These are phyloP conservation scores for Periphyllus acericola DNA, from an alignment of 2,888 invertebrate genomes.

Conservation along the genomic window DNA sequence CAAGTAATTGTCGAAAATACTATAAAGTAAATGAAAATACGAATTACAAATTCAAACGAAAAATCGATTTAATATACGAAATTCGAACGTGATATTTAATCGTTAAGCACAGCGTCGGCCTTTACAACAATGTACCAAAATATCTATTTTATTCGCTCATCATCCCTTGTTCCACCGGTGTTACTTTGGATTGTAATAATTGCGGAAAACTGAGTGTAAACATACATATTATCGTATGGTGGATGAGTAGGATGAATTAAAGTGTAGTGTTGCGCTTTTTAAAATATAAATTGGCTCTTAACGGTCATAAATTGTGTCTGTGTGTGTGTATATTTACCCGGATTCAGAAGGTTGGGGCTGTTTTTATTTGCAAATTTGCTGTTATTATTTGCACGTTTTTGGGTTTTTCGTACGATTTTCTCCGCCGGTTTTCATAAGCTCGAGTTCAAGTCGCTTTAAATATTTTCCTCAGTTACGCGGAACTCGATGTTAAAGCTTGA, in stretches of 20 bases:
- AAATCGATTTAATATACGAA: too few relatives aligned
- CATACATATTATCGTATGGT: background rate
- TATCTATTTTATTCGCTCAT: too few relatives aligned
- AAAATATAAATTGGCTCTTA: conserved; percentile 29
- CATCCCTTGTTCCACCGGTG: background rate
- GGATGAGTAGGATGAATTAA: background rate
- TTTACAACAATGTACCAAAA: too few relatives aligned
- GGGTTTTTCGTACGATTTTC: conserved; percentile 12
- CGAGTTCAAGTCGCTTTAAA: too few relatives aligned
- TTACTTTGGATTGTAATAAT: conserved; percentile 4
- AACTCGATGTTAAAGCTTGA: too few relatives aligned
- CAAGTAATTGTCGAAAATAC: too few relatives aligned
- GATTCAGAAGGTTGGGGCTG: conserved; percentile 18
- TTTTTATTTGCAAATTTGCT: conserved; percentile 51
- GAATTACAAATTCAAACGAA: too few relatives aligned
- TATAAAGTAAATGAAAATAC: too few relatives aligned
- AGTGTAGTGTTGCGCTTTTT: conserved; percentile 51
- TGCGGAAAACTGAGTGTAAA: background rate
- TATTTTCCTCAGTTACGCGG: too few relatives aligned
- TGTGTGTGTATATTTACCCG: background rate
- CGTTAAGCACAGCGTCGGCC: too few relatives aligned
- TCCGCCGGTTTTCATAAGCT: conserved; percentile 40
- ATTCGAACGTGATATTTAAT: too few relatives aligned
- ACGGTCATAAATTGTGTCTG: background rate
- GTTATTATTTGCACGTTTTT: background rate